These are phyloP conservation scores for Hydropsyche tenuis DNA, from an alignment of 1,140 invertebrate species.

Conservation along the genomic window DNA sequence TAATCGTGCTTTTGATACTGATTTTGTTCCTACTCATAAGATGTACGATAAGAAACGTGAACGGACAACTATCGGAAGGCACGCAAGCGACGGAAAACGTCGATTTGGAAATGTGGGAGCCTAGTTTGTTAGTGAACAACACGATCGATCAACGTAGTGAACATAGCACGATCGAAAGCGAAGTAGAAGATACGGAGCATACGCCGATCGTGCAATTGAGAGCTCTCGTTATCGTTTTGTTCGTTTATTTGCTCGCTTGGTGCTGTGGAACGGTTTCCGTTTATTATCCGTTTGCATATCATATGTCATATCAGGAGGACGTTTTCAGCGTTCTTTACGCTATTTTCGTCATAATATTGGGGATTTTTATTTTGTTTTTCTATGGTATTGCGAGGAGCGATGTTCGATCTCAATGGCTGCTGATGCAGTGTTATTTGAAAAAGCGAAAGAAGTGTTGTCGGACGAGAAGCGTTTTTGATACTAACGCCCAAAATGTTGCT, in stretches of 20 bases:
- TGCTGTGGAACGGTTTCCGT: slow-evolving; percentile 72
- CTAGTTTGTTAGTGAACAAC: slow-evolving; percentile 62
- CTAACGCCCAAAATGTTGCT: slow-evolving; percentile 65
- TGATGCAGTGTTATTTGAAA: slow-evolving; percentile 68
- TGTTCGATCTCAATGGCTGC: slow-evolving; percentile 76
- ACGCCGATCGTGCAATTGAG: slow-evolving; percentile 81
- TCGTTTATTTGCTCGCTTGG: slow-evolving; percentile 82
- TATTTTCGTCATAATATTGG: slow-evolving; percentile 72
- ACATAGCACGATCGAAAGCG: slow-evolving; percentile 72
- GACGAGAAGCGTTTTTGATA: slow-evolving; percentile 70
- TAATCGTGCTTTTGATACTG: slow-evolving; percentile 75
- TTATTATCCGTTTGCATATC: slow-evolving; percentile 68
- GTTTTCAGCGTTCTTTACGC: slow-evolving; percentile 82
- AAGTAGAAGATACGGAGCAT: slow-evolving; percentile 82
- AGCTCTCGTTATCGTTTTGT: slow-evolving; percentile 77
- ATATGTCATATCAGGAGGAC: slow-evolving; percentile 72
- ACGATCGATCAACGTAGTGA: slow-evolving; percentile 66
- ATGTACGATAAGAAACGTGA: slow-evolving; percentile 74
- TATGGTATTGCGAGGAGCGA: slow-evolving; percentile 85
- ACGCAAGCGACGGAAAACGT: slow-evolving; percentile 83
- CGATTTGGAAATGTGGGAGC: slow-evolving; percentile 78
- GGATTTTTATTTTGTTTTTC: slow-evolving; percentile 84
- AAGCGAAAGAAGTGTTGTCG: slow-evolving; percentile 70
- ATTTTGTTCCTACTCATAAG: slow-evolving; percentile 80
- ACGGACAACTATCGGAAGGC: slow-evolving; percentile 77